Evolutionary conservation across 2,888 invertebrate species (phyloP), one percentile per base, ranked within the genome.

Genomic region (Coelopa pilipes): DNA sequence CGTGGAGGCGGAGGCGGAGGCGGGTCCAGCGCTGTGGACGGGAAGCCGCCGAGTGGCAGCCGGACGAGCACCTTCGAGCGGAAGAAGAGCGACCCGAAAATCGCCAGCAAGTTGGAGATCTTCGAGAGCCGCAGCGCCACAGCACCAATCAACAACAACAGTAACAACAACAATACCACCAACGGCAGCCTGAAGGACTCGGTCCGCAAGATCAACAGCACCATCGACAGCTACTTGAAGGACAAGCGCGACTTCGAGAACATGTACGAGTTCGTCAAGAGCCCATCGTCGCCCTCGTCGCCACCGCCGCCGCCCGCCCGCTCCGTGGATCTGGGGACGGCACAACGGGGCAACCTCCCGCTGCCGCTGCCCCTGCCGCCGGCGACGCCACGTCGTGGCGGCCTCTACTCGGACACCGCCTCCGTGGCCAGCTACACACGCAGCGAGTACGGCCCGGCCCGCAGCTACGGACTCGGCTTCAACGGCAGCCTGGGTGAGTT

Each of bases 151-250:
- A 68, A 68, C 34, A 53, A 50, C 70, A 73, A 53, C 49, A 46
- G 21, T 19, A 72, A 72, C 17, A 74, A 45, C 67, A 70, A 70
- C 70, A 50, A 65, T 60, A 46, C 62, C 50, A 59, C n/a, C 55
- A 81, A 87, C 15, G 85, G 84, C 70, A 87, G 87, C 72, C 79
- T 88, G 0, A 88, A 87, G 79, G 86, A 86, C 73, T 88, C 88
- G 15, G 87, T 88, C 71, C 87, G 87, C 70, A 88, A 88, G 77
- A 88, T 88, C 67, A 88, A 85, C 76, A 86, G 82, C 76, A 88
- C 88, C 68, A 87, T 88, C 72, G 88, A 88, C 46, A 88, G 84
- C 76, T 88, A 88, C 75, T 80, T 88, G 59, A 87, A 87, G 79
- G 88, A 88, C 71, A 88, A 88, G 70, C 84, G 87, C 15, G 86